phyloP scores from a whole-genome alignment of 2,888 invertebrate species.

The Tromatobia lineatoria region DNA sequence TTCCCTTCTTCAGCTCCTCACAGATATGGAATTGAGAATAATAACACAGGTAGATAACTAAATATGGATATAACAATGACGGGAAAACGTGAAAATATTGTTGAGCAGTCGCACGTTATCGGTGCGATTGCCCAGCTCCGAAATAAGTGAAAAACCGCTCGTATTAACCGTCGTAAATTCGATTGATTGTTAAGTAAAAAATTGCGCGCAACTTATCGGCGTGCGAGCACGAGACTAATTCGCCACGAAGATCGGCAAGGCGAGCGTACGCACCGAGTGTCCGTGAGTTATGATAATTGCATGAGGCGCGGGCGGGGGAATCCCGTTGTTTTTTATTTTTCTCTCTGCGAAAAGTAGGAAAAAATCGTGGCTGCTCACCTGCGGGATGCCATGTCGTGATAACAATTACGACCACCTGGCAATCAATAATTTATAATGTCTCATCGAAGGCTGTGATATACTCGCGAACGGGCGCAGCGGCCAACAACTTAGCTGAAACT shows the following conservation, averaged over 20 bases:
- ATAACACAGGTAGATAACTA: too few relatives aligned
- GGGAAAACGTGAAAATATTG: too few relatives aligned
- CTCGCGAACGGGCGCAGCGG: constrained; percentile 5
- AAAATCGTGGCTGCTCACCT: constrained; percentile 83
- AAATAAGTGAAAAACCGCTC: too few relatives aligned
- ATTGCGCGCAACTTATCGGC: constrained; percentile 71
- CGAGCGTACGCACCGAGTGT: constrained; percentile 67
- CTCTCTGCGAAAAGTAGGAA: constrained; percentile 46
- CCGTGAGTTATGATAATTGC: constrained; percentile 79
- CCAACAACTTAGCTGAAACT: too few relatives aligned
- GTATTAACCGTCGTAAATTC: too few relatives aligned
- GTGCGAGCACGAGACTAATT: constrained; percentile 69
- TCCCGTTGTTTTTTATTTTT: constrained; percentile 56
- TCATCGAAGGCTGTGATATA: constrained; percentile 64
- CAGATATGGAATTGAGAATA: too few relatives aligned
- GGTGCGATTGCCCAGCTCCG: too few relatives aligned
- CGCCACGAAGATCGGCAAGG: constrained; percentile 69
- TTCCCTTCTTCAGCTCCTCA: too few relatives aligned
- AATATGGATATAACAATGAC: too few relatives aligned
- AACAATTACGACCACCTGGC: constrained; percentile 77
- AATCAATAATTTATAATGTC: constrained; percentile 79
- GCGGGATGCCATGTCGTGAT: constrained; percentile 84
- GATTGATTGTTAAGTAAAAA: too few relatives aligned
- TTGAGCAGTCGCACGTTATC: too few relatives aligned
- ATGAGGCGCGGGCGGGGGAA: constrained; percentile 54